These are phyloP conservation scores for Chlorodrepanis virens DNA, from an alignment of 2,113 vertebrate species.

Conservation along the genomic window DNA sequence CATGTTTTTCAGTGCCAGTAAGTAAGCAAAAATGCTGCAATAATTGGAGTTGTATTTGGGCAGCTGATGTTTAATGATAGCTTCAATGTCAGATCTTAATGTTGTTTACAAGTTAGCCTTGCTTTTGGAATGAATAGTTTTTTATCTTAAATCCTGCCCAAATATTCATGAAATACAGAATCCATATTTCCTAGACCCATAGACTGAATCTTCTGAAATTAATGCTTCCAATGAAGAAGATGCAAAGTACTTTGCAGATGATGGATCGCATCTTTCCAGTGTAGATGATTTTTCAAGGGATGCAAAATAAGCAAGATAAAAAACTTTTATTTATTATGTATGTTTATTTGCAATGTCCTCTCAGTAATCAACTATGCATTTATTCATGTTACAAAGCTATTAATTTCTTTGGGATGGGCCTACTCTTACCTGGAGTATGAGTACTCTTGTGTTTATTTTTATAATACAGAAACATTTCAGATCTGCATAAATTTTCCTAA, in stretches of 20 bases:
- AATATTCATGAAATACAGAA: not conserved
- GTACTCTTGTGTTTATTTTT: not conserved
- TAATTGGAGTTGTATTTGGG: not conserved
- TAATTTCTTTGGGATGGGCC: not conserved
- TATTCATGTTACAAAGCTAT: not conserved
- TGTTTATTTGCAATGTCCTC: not conserved
- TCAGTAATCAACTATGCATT: not conserved
- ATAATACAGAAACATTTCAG: not conserved
- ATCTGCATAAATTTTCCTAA: not conserved
- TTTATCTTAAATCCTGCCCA: not conserved
- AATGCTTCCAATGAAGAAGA: not conserved
- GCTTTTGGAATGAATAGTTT: not conserved
- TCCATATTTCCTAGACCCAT: not conserved
- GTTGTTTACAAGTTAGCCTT: not conserved
- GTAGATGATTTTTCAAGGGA: not conserved
- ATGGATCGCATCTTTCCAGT: not conserved
- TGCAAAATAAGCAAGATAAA: not conserved
- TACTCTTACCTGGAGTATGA: not conserved
- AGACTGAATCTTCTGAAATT: not conserved
- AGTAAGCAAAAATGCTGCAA: not conserved
- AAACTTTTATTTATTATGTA: not conserved
- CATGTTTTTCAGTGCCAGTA: not conserved
- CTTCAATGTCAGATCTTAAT: not conserved
- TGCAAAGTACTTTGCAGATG: not conserved
- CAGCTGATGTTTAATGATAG: not conserved